Conservation (phyloP, 2,888 invertebrate genomes). For the Eristalis pertinax region DNA sequence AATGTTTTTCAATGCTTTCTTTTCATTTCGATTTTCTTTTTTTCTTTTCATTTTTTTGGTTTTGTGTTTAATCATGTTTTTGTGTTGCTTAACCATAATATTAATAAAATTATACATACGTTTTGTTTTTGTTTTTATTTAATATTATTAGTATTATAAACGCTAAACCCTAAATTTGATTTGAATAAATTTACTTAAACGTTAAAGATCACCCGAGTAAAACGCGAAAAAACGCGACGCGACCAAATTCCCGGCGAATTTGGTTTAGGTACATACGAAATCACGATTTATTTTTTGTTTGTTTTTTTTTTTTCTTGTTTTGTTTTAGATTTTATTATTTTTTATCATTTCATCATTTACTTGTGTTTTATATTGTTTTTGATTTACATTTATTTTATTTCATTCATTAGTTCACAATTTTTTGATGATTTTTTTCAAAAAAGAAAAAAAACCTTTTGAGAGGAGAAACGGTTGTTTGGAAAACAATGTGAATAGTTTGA, state of each 20-base stretch:
- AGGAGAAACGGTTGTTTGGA: too few relatives aligned
- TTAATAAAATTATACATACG: constrained; percentile 65
- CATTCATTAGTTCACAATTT: constrained; percentile 31
- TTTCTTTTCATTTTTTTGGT: constrained; percentile 2
- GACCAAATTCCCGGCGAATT: constrained; percentile 82
- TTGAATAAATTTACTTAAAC: constrained; percentile 75
- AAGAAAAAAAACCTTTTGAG: neutral
- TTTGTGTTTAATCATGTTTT: constrained; percentile 50
- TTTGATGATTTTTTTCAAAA: constrained; percentile 18
- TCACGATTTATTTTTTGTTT: constrained; percentile 79
- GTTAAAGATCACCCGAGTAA: constrained; percentile 82
- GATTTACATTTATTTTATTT: neutral
- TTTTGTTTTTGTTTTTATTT: constrained; percentile 65
- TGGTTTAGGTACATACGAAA: constrained; percentile 82
- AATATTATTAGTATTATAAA: constrained; percentile 71
- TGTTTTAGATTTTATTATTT: constrained; percentile 24
- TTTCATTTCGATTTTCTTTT: neutral
- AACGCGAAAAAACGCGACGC: constrained; percentile 81
- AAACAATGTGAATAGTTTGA: too few relatives aligned
- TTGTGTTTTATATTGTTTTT: constrained; percentile 1
- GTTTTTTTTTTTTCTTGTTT: constrained; percentile 65
- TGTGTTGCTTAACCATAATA: constrained; percentile 53
- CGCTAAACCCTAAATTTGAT: constrained; percentile 73
- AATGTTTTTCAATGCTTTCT: constrained; percentile 37
- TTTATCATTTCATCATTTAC: constrained; percentile 16